Conservation (phyloP, 2,888 invertebrate genomes). For the Macaria notata region DNA sequence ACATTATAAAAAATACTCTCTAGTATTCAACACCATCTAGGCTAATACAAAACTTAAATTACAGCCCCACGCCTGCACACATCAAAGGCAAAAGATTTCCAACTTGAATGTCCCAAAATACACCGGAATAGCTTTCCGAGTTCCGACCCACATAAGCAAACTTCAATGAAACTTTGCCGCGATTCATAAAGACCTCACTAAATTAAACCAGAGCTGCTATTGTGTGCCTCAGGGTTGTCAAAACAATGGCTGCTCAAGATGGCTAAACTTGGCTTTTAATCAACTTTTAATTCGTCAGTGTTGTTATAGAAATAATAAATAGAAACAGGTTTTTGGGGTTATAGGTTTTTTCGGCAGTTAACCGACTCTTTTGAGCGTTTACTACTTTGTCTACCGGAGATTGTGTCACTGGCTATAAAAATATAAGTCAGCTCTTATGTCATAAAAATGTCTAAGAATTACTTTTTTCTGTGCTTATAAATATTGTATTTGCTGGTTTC, state of each 20-base stretch:
- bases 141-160: conserved; percentile 43
- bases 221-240: conserved; percentile 38
- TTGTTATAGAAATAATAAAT: background rate
- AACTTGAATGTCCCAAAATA: conserved; percentile 32
- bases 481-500: too few relatives aligned
- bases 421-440: too few relatives aligned
- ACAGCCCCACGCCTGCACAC: background rate
- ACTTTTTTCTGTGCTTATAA: too few relatives aligned
- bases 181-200: conserved; percentile 49
- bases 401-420: too few relatives aligned
- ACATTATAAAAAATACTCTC: too few relatives aligned
- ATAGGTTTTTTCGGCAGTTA: too few relatives aligned
- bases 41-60: too few relatives aligned
- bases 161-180: conserved; percentile 35
- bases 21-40: too few relatives aligned
- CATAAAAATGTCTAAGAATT: too few relatives aligned
- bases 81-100: conserved; percentile 31
- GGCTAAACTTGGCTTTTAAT: conserved; percentile 10
- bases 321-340: too few relatives aligned
- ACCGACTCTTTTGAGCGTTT: too few relatives aligned
- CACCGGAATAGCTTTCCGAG: conserved; percentile 37
- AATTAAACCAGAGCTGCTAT: conserved; percentile 45
- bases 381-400: too few relatives aligned
- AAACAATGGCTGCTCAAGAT: conserved; percentile 9
- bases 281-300: conserved; percentile 13